phyloP scores from a whole-genome alignment of 2,113 vertebrate species.

The Astur gentilis region DNA sequence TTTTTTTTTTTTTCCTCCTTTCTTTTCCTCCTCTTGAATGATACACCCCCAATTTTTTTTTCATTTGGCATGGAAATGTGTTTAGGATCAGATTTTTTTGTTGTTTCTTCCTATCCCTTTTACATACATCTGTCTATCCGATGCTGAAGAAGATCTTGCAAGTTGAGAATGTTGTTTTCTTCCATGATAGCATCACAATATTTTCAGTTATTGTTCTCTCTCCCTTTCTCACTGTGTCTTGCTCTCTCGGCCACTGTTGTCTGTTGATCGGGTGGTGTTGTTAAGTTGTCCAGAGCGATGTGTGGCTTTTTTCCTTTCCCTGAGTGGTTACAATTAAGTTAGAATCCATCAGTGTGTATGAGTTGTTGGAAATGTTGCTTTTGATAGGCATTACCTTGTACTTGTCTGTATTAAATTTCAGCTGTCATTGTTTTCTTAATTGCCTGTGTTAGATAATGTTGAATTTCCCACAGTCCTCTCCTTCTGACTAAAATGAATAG shows the following conservation, averaged over 20 bases:
- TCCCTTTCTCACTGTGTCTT: conserved; percentile 3
- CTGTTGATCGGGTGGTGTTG: conserved; percentile 48
- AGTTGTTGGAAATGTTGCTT: conserved; percentile 63
- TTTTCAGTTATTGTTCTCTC: not conserved
- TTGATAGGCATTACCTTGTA: conserved; percentile 60
- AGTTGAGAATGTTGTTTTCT: not conserved
- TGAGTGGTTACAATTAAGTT: conserved; percentile 61
- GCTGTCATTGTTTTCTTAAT: conserved; percentile 73
- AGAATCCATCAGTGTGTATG: conserved; percentile 50
- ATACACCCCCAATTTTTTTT: not conserved
- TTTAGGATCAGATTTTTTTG: not conserved
- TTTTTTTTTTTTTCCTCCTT: not conserved
- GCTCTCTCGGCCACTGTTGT: not conserved
- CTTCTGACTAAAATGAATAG: conserved; percentile 59
- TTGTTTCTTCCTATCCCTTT: not conserved
- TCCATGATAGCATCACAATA: not conserved
- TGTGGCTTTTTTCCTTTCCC: not conserved
- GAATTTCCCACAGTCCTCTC: conserved; percentile 64
- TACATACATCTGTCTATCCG: not conserved
- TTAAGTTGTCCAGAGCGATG: conserved; percentile 48
- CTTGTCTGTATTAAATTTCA: conserved; percentile 69
- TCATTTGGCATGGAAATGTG: not conserved
- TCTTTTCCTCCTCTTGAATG: not conserved
- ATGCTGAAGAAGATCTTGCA: not conserved
- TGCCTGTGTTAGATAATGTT: conserved; percentile 62